Percentiles rank a stretch among this genome's conserved stretches.
Conservation (phyloP, 1,140 invertebrate species). For the Drosophila watanabei region DNA sequence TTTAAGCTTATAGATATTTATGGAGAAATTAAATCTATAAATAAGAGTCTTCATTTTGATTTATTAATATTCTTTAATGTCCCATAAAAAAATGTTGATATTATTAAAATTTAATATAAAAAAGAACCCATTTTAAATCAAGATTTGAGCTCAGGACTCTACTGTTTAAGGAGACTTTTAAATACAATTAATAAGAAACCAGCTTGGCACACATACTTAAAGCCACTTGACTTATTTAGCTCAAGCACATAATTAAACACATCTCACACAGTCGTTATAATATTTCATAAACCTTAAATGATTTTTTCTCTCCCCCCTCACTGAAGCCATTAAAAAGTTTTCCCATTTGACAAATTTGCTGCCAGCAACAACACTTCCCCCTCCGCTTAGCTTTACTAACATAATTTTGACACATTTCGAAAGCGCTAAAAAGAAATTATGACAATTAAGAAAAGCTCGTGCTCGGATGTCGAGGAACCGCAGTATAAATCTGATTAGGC, state of each 20-base stretch:
- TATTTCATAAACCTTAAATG: conserved; percentile 4
- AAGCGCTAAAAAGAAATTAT: conserved; percentile 70
- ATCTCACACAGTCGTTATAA: conserved; percentile 1
- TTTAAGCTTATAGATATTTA: background rate
- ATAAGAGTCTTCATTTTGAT: no score
- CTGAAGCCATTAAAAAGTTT: conserved; percentile 23
- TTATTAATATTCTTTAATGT: background rate
- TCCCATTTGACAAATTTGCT: conserved; percentile 7
- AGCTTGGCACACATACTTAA: background rate
- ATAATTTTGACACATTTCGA: conserved; percentile 24
- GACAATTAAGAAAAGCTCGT: conserved; percentile 66
- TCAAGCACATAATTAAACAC: conserved; percentile 17
- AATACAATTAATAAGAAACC: background rate
- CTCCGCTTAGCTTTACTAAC: background rate
- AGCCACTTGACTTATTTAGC: background rate
- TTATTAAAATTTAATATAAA: background rate
- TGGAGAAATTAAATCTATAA: background rate
- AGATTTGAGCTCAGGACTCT: background rate
- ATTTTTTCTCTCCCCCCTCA: background rate
- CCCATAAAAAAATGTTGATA: background rate
- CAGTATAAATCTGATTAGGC: conserved; percentile 68
- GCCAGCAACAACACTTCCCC: background rate
- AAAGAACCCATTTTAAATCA: background rate
- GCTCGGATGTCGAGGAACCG: conserved; percentile 44
- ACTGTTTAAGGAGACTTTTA: background rate